Base-by-base conservation (phyloP, 1,140 invertebrate species). In the Zophobas morio region DNA sequence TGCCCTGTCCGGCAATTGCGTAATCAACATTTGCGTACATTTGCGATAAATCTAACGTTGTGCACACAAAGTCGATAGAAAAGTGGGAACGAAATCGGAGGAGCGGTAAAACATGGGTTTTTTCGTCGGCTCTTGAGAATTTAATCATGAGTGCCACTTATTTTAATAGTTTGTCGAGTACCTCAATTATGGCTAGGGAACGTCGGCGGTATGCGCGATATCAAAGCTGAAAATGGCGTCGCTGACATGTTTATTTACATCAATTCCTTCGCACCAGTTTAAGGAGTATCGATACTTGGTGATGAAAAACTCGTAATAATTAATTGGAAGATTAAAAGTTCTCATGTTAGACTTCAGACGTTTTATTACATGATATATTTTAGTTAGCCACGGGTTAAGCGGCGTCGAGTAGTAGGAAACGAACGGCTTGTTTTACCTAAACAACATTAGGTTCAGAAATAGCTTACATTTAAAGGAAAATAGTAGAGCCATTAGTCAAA, bases 401-500 rank as follows among this genome's bases (percentile, higher is more conserved):
- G 39, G 37, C 47, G 54, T 53, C 54, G 40, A 72, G 47, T 73
- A 73, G 71, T 56, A 73, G 49, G 34, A 73, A 73, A 73, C 71
- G 71, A 73, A 73, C 56, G 54, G 33, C 71, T 54, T 73, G 71
- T 73, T 73, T 54, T 73, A 73, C 71, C 54, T 53, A 54, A 73
- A 73, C 71, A 73, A 73, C 71, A 73, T 73, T 73, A 73, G 37
- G 71, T 73, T 73, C 56, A 42, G 37, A 56, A 73, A 73, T 73
- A 73, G 49, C 71, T 73, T 73, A 73, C 71, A 56, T 73, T 73
- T 56, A 73, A 53, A 73, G 47, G 71, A 73, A 54, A 73, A 73
- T 40, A 56, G 36, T 56, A 54, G 71, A 73, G 54, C 71, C 71
- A 73, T 73, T 73, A 56, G 71, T 73, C 71, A 73, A 51, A 40